These are phyloP conservation scores for Homalodisca vitripennis DNA, from an alignment of 1,140 invertebrate species.

Conservation along the genomic window DNA sequence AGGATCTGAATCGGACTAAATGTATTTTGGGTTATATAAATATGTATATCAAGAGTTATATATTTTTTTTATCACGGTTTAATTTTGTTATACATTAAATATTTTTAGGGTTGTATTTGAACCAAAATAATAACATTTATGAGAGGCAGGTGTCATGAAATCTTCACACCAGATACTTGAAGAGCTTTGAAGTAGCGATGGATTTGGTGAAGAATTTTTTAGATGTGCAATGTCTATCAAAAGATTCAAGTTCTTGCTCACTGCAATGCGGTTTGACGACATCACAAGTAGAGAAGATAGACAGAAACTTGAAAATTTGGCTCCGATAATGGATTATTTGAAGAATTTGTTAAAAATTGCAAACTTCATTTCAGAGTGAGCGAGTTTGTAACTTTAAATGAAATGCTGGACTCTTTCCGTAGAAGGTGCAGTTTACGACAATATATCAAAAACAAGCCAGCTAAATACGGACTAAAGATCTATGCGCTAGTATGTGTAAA, in stretches of 20 bases:
- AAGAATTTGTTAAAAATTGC: conserved; percentile 42
- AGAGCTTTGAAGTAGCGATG: conserved; percentile 34
- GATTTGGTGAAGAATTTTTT: conserved; percentile 30
- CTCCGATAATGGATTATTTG: conserved; percentile 44
- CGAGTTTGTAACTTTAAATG: conserved; percentile 44
- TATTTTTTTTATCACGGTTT: too few species aligned
- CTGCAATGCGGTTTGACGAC: conserved; percentile 42
- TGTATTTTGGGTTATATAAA: too few species aligned
- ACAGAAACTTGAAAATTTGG: conserved; percentile 45
- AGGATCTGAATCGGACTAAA: too few species aligned
- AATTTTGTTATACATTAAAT: too few species aligned
- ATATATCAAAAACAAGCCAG: conserved; percentile 48
- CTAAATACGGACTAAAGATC: conserved; percentile 48
- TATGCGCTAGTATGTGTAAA: conserved; percentile 44
- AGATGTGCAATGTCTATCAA: conserved; percentile 39
- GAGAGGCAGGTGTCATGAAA: too few species aligned
- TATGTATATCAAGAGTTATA: too few species aligned
- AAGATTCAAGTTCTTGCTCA: conserved; percentile 44
- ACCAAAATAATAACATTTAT: too few species aligned
- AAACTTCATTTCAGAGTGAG: conserved; percentile 38
- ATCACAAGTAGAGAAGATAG: conserved; percentile 41
- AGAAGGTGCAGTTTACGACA: conserved; percentile 47
- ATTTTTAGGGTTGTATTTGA: too few species aligned
- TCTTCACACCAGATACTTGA: conserved; percentile 31
- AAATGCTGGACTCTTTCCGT: conserved; percentile 45